phyloP scores from a whole-genome alignment of 2,113 vertebrate species.

The Otolemur garnettii region DNA sequence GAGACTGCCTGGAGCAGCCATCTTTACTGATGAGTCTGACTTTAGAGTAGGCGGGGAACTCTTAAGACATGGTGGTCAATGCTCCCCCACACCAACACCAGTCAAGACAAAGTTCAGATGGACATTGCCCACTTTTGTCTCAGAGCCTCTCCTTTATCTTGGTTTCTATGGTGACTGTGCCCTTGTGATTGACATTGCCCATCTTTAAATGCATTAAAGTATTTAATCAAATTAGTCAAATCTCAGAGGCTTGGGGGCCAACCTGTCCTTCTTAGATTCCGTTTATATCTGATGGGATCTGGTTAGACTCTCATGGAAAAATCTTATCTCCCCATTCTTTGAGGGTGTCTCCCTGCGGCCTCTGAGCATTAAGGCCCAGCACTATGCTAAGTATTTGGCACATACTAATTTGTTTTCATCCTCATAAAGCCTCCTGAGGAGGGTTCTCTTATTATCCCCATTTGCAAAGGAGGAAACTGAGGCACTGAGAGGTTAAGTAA shows the following conservation, averaged over 20 bases:
- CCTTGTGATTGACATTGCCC: background rate
- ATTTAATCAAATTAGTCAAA: background rate
- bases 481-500: background rate
- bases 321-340: background rate
- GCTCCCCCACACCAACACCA: background rate
- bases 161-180: background rate
- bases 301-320: background rate
- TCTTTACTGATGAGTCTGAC: background rate
- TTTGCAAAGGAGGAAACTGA: background rate
- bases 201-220: conserved; percentile 16
- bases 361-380: background rate
- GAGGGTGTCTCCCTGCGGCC: background rate
- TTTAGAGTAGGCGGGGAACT: no score
- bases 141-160: background rate
- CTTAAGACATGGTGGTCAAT: background rate
- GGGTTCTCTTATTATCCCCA: background rate
- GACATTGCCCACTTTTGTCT: background rate
- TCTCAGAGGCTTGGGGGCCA: background rate
- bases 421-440: background rate
- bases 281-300: background rate
- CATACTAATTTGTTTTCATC: background rate
- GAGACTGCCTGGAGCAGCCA: background rate
- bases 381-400: background rate
- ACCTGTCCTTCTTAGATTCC: background rate
- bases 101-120: background rate